These are phyloP conservation scores for Epizoanthus stellaris DNA, from an alignment of 92 coral and sea anemone species.

Conservation along the genomic window DNA sequence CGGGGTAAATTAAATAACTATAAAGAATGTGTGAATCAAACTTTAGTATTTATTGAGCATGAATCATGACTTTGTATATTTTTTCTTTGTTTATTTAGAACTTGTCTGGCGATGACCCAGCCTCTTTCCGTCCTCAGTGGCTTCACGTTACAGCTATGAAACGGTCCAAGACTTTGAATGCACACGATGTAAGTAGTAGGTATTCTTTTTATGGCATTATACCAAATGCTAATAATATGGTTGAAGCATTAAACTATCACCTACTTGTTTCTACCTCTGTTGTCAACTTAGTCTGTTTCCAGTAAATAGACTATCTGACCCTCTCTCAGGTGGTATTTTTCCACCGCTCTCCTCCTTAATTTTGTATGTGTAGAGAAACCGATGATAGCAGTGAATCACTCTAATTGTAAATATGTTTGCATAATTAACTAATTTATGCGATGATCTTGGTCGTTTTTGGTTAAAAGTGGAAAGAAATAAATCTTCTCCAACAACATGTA, in stretches of 20 bases:
- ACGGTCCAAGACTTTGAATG: constrained; percentile 50
- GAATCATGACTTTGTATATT: neutral
- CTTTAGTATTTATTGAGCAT: neutral
- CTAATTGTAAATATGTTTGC: too few relatives aligned
- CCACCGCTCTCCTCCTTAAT: too few relatives aligned
- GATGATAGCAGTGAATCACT: too few relatives aligned
- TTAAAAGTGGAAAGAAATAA: too few relatives aligned
- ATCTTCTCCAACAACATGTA: too few relatives aligned
- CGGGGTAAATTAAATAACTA: neutral
- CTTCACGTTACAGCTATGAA: constrained; percentile 76
- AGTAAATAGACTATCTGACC: too few relatives aligned
- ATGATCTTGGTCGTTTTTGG: too few relatives aligned
- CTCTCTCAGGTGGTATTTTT: too few relatives aligned
- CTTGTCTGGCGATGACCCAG: constrained; percentile 83
- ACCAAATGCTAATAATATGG: too few relatives aligned
- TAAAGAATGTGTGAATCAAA: neutral
- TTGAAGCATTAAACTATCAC: neutral
- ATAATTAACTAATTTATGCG: too few relatives aligned
- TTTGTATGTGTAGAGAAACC: too few relatives aligned
- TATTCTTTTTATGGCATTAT: too few relatives aligned
- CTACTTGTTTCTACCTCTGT: constrained; percentile 19
- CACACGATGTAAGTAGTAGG: constrained; percentile 53
- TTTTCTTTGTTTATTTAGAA: constrained; percentile 58
- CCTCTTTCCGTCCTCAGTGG: constrained; percentile 92
- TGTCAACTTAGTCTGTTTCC: neutral